Evolutionary conservation across 2,113 vertebrate genomes (phyloP), one percentile per base, ranked within the genome.

Genomic region (Epinephelus fuscoguttatus): DNA sequence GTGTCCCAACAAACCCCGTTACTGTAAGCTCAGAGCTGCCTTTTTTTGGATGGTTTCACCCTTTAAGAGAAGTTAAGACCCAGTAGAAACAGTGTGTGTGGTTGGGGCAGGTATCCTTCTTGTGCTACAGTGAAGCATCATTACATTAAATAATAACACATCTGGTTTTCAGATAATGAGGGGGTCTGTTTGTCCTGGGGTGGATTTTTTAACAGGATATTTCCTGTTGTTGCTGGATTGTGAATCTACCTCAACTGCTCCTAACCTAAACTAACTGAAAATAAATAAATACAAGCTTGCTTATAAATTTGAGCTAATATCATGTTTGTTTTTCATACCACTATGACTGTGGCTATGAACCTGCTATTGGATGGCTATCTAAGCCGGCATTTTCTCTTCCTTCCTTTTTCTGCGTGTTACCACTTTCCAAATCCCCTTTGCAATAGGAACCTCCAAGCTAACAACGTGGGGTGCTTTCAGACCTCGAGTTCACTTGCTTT

Each of bases 161-260:
- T 82, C 67, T 67, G 73, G 33, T 6, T 59, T 77, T n/a, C 52
- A 59, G 59, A 59, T 66, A 81, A 74, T 37, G 42, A 75, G 70
- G 7, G 15, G 61, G 70, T 21, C 56, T 19, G 64, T 27, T 74
- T 15, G 12, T 67, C 53, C 11, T 3, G 4, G 9, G 18, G 60
- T 19, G 45, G 14, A 6, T 0, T 23, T 62, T 57, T 19, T 53
- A 15, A 52, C 1, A 19, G 2, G 2, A 25, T 6, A 23, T 15
- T 63, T 49, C 42, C 49, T 37, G 19, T 11, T 53, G 19, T 40
- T 17, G 18, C n/a, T 27, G 12, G 13, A 37, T 8, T 52, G 13
- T 13, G 14, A 60, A n/a, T 60, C 42, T 4, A 17, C 57, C 17
- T 50, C 27, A 5, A n/a, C 42, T 49, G 25, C 25, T 52, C 3